Conservation (phyloP, 1,140 invertebrate species). For the Bemisia tabaci region DNA sequence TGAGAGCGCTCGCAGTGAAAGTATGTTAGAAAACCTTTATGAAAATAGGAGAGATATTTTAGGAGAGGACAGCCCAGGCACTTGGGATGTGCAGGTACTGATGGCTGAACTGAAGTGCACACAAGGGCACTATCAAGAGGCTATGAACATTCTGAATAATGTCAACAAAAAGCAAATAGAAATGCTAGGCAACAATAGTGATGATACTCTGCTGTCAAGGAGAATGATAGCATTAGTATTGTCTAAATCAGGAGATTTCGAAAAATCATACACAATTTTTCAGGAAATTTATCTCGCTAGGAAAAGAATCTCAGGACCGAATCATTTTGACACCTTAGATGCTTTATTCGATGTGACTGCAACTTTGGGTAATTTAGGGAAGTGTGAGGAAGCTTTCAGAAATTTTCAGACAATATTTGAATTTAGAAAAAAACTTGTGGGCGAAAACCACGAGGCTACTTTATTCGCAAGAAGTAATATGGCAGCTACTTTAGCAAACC, state of each 20-base stretch:
- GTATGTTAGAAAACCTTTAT: neutral
- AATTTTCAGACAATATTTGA: neutral
- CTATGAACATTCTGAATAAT: conserved; percentile 19
- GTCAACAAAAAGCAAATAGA: conserved; percentile 19
- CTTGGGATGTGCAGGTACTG: too few relatives aligned
- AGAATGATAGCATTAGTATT: too few relatives aligned
- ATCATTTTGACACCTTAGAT: neutral
- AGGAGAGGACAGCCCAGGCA: too few relatives aligned
- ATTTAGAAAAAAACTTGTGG: neutral
- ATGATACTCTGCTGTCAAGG: too few relatives aligned
- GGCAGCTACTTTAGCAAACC: conserved; percentile 16
- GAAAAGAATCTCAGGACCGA: neutral
- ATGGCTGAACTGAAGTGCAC: too few relatives aligned
- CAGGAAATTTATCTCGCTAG: neutral
- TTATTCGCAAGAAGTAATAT: conserved; percentile 16
- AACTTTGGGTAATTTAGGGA: neutral
- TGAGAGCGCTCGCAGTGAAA: neutral
- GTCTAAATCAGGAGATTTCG: too few relatives aligned
- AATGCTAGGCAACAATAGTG: conserved; percentile 20
- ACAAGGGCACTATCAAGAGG: conserved; percentile 22
- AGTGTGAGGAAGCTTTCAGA: neutral
- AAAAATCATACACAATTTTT: neutral
- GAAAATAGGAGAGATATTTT: too few relatives aligned
- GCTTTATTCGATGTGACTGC: neutral
- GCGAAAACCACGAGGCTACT: neutral